These are phyloP conservation scores for Betta splendens DNA, from an alignment of 2,797 vertebrate species.

Conservation along the genomic window DNA sequence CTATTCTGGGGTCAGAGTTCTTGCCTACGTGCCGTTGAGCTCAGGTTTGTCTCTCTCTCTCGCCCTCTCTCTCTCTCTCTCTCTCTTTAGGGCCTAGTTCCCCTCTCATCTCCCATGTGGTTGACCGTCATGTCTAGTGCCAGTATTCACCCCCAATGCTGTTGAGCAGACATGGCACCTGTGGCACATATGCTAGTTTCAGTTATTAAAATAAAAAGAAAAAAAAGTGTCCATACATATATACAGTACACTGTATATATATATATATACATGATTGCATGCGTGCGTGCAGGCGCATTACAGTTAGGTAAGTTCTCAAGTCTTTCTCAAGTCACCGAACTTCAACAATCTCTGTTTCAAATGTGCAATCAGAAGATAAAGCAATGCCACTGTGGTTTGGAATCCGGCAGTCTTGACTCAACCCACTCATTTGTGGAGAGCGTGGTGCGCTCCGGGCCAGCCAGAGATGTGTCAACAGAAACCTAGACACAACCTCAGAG, in stretches of 20 bases:
- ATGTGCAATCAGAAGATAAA: constrained; percentile 57
- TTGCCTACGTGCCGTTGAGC: constrained; percentile 56
- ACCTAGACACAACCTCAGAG: constrained; percentile 72
- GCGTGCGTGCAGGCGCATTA: too few species aligned
- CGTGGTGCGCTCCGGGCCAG: constrained; percentile 40
- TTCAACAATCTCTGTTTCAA: constrained; percentile 28
- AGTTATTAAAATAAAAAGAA: background rate
- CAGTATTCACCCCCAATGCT: constrained; percentile 4
- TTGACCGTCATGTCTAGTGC: constrained; percentile 2
- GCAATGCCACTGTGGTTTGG: constrained; percentile 59
- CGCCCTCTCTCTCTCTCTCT: too few species aligned
- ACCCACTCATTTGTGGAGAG: constrained; percentile 65
- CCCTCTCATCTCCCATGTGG: constrained; percentile 14
- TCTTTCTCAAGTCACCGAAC: constrained; percentile 16
- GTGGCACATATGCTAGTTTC: background rate
- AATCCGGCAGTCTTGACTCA: constrained; percentile 49
- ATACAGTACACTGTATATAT: too few species aligned
- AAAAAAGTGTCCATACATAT: background rate
- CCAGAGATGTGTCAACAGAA: constrained; percentile 68
- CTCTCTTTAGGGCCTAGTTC: constrained; percentile 12
- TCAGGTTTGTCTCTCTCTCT: too few species aligned
- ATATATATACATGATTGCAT: background rate
- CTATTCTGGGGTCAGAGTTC: constrained; percentile 56
- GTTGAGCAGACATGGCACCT: background rate
- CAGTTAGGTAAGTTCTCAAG: background rate